Evolutionary conservation across 2,113 vertebrate species (phyloP), one percentile per base, ranked within the genome.

Genomic region (Paralichthys olivaceus): DNA sequence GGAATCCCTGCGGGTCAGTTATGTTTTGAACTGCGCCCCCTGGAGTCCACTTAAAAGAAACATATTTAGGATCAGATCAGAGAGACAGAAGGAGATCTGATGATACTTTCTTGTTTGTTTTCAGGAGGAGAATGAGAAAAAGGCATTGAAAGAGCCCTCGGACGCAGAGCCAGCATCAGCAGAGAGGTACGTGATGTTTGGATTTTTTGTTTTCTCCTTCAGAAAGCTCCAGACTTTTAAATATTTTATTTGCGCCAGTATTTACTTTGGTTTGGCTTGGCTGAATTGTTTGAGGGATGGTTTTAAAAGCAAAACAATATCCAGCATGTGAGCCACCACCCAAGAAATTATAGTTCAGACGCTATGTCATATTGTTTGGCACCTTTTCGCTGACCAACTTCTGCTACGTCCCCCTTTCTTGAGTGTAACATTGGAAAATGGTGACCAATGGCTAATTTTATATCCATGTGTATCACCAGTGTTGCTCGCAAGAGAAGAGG

Each of bases 71-170:
- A 6, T 19, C 40, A 43, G 40, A 3, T 43, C 40, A 43, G 40
- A 43, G 40, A 43, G 40, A 43, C 40, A 4, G 40, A 43, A 14
- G 14, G 40, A 43, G 13, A 43, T 47, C 43, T 17, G 43, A 17
- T 62, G 22, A 69, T 2, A 61, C 0, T 47, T 69, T 63, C 17
- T 62, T 45, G 17, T 11, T 28, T 79, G 19, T 82, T 91, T 91
- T 79, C 1, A 99, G 98, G 98, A 99, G 94, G 98, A 99, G 91
- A 99, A 99, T 82, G 98, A 99, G 90, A 99, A 99, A 94, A 99
- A 97, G 67, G 88, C 90, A 20, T 69, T 93, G 80, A 99, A 98
- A 93, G 98, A 99, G 87, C 96, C 96, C 51, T 97, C 96, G 26
- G 98, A 99, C 90, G 94, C 92, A 53, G 98, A 99, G 92, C 97